Conservation (phyloP, 2,888 invertebrate genomes). For the Anodontia alba region DNA sequence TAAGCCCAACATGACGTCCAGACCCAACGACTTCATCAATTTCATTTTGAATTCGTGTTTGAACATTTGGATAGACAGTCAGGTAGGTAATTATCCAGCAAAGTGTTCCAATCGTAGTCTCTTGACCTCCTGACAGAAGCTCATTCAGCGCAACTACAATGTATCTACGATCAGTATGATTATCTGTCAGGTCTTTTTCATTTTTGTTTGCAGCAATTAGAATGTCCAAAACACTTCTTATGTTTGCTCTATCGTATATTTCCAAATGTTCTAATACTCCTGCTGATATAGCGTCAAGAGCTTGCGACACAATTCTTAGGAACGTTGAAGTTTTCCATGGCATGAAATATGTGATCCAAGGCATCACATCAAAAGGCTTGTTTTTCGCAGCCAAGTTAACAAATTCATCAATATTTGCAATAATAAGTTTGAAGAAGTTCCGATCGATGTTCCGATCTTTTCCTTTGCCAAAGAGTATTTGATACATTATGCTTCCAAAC, state of each 20-base stretch:
- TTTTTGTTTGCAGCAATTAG: not conserved
- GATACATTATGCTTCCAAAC: not conserved
- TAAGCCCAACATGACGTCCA: slow-evolving; percentile 37
- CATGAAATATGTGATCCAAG: not conserved
- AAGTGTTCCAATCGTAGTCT: not conserved
- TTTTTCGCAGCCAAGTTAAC: not conserved
- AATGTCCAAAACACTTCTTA: not conserved
- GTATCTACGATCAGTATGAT: not conserved
- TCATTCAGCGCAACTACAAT: not conserved
- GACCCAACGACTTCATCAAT: slow-evolving; percentile 62
- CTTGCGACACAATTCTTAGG: not conserved
- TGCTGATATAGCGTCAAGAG: too few relatives aligned
- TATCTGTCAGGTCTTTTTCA: not conserved
- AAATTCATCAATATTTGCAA: not conserved
- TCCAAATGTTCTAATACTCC: too few relatives aligned
- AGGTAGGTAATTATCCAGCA: slow-evolving; percentile 70
- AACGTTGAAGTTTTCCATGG: not conserved
- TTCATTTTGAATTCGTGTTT: slow-evolving; percentile 67
- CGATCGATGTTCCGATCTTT: not conserved
- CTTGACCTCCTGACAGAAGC: not conserved
- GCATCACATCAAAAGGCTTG: not conserved
- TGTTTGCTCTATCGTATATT: too few relatives aligned
- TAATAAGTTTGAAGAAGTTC: not conserved
- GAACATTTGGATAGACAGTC: slow-evolving; percentile 64
- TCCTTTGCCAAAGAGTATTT: not conserved